Evolutionary conservation across 1,140 invertebrate species (phyloP).

Genomic region (Diprion similis): DNA sequence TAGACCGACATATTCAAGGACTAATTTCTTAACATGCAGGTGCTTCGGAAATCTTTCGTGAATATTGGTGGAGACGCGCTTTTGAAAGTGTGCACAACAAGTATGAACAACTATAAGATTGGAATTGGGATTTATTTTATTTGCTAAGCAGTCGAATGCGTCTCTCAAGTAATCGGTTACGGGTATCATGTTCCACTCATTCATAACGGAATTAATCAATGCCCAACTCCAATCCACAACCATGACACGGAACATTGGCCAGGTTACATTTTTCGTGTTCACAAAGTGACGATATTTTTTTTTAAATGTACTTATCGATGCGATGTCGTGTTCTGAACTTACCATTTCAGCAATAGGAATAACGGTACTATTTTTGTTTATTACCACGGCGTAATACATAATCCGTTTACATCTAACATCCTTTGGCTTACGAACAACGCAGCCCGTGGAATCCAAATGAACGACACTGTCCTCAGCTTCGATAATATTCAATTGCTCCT

Average conservation of each 20-base stretch:
- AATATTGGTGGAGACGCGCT: neutral
- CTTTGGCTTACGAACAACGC: neutral
- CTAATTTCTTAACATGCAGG: neutral
- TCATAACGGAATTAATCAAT: neutral
- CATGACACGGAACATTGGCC: neutral
- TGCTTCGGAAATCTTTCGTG: neutral
- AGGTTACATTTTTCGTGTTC: neutral
- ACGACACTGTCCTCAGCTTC: neutral
- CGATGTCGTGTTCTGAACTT: neutral
- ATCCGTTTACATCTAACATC: neutral
- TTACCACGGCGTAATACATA: neutral
- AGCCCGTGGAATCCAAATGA: too few species aligned
- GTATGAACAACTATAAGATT: neutral
- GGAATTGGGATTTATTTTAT: neutral
- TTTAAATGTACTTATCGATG: neutral
- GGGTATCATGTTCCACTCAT: neutral
- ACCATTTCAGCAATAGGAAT: neutral
- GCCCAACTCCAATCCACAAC: too few species aligned
- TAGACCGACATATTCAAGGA: neutral
- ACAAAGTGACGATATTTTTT: neutral
- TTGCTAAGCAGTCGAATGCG: neutral
- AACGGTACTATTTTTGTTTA: neutral
- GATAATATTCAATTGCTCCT: neutral
- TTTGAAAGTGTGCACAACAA: neutral
- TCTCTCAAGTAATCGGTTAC: neutral